Percentiles rank a stretch among this genome's conserved stretches.
phyloP scores from a whole-genome alignment of 2,113 vertebrate species.

The Chaetura pelagica region DNA sequence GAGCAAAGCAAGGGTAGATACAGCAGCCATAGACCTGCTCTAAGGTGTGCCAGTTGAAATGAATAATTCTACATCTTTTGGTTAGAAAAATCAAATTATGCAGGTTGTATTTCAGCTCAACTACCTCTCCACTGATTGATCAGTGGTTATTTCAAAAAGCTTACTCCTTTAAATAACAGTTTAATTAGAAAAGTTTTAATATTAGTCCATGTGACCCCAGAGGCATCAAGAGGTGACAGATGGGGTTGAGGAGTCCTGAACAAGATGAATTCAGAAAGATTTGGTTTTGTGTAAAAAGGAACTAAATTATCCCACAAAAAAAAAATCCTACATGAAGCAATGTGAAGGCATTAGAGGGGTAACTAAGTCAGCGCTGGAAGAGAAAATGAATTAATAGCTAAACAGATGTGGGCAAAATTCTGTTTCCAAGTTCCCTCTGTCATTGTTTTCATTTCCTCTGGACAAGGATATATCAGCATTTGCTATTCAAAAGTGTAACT shows the following conservation, averaged over 20 bases:
- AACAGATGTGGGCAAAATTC: neutral
- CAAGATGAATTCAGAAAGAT: neutral
- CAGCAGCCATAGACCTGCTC: neutral
- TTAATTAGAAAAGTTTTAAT: neutral
- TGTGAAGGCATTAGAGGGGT: neutral
- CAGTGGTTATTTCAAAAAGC: neutral
- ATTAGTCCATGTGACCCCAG: neutral
- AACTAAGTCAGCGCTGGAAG: neutral
- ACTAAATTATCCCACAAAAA: neutral
- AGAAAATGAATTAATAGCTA: neutral
- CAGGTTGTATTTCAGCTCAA: neutral
- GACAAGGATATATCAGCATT: neutral
- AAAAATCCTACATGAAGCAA: neutral
- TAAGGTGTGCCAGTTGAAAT: neutral
- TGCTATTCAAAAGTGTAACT: neutral
- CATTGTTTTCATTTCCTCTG: neutral
- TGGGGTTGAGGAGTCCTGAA: neutral
- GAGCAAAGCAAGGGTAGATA: neutral
- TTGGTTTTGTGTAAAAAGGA: neutral
- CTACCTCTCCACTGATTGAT: neutral
- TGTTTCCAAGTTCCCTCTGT: neutral
- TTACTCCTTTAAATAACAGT: neutral
- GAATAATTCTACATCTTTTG: neutral
- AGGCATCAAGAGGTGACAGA: neutral
- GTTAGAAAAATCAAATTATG: neutral